phyloP scores from a whole-genome alignment of 2,113 vertebrate genomes.

The Ciconia maguari region DNA sequence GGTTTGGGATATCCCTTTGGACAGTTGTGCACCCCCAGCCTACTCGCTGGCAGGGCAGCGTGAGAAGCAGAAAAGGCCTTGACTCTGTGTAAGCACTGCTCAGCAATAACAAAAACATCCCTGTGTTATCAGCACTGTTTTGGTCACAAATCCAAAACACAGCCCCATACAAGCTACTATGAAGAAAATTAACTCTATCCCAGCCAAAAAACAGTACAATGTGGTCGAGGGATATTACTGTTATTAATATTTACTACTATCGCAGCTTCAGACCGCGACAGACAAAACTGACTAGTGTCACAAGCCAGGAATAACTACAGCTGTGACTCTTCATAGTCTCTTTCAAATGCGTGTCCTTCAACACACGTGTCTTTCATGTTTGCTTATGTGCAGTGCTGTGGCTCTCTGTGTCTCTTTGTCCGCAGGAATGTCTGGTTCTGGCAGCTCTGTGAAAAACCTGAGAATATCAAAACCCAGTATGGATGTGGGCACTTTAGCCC shows the following conservation, averaged over 20 bases:
- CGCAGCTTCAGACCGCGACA: not conserved
- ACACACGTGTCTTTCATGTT: fast-evolving
- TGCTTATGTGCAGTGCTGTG: not conserved
- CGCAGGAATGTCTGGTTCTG: not conserved
- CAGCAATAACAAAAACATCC: not conserved
- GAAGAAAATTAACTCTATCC: not conserved
- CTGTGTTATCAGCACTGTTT: not conserved
- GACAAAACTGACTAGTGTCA: not conserved
- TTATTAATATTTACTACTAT: not conserved
- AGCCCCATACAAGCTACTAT: not conserved
- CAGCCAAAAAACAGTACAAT: not conserved
- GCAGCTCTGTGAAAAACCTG: not conserved
- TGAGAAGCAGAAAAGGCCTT: not conserved
- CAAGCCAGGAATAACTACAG: not conserved
- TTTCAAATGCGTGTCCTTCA: not conserved
- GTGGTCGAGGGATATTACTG: not conserved
- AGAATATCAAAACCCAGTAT: not conserved
- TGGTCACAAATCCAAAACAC: not conserved
- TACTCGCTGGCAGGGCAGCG: fast-evolving
- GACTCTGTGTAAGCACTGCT: not conserved
- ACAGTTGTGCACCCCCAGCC: not conserved
- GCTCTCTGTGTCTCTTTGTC: not conserved
- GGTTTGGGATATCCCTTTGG: not conserved
- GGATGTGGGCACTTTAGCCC: not conserved
- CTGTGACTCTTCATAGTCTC: not conserved